Evolutionary conservation across 1,140 invertebrate genomes (phyloP), one percentile per base, ranked within the genome.

Genomic region (Gonatopus flavifemur): DNA sequence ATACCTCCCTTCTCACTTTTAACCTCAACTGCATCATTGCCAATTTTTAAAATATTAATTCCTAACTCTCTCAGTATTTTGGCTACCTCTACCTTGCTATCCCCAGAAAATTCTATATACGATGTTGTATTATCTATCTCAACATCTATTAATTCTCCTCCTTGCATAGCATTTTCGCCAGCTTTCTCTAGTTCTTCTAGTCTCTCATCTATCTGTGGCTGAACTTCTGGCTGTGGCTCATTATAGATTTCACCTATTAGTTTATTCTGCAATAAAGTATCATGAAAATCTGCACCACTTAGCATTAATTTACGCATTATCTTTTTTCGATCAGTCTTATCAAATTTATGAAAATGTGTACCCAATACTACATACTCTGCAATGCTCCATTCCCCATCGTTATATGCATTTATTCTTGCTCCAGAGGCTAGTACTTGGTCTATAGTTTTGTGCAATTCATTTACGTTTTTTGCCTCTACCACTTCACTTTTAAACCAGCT

Each of bases 191-290:
- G 49, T 45, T 51, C 49, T 51, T 48, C 49, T 31, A 44, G 42
- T 51, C 20, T 21, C 49, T 51, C 20, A 32, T 51, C 49, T 51
- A 51, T 44, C 42, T 51, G 49, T 51, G 49, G 42, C 31, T 51
- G 49, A 48, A 51, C 49, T 35, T 51, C 49, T 51, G 38, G 28
- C 22, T 51, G 49, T 35, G 49, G 42, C 31, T 51, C 49, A 32
- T 51, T 51, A 48, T 51, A 51, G 40, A 45, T 51, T 51, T 51
- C 49, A 51, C 42, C 49, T 51, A 51, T 51, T 25, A 51, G 28
- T 51, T 51, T 51, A 51, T 51, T 51, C 49, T 51, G 18, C 49
- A 47, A 45, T 51, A 51, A 43, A 44, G 39, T 51, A 45, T 51
- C 49, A 51, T 51, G 49, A 51, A 51, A 51, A 42, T 49, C 47